These are phyloP conservation scores for Meghimatium bilineatum DNA, from an alignment of 2,888 invertebrate genomes.

Conservation along the genomic window DNA sequence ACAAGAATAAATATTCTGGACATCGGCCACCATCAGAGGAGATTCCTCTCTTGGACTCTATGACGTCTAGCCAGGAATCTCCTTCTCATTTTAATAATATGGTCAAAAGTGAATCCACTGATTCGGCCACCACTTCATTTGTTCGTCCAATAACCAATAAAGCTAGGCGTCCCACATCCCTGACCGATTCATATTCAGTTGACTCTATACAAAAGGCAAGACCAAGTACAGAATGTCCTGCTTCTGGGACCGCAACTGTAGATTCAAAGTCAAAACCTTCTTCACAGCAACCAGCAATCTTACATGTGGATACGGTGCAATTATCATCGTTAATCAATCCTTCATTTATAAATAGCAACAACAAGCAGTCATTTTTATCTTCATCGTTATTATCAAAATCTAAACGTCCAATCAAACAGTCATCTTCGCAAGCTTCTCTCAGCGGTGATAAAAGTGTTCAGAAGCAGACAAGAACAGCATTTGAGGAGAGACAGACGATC, in stretches of 20 bases:
- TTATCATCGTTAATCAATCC: constrained; percentile 47
- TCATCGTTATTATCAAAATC: neutral
- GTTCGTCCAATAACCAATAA: constrained; percentile 57
- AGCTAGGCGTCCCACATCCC: constrained; percentile 65
- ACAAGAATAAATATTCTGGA: constrained; percentile 34
- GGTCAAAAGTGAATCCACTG: constrained; percentile 33
- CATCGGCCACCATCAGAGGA: constrained; percentile 47
- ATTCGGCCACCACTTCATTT: constrained; percentile 61
- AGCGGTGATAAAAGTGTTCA: constrained; percentile 33
- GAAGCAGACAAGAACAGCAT: constrained; percentile 42
- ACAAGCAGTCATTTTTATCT: constrained; percentile 8
- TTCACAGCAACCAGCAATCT: neutral
- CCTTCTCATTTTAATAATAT: constrained; percentile 32
- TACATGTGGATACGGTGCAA: constrained; percentile 10
- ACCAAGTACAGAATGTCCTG: neutral
- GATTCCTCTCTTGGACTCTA: constrained; percentile 51
- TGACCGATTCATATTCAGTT: constrained; percentile 61
- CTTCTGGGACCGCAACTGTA: neutral
- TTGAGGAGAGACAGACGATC: constrained; percentile 62
- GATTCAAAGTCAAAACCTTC: neutral
- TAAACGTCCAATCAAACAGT: constrained; percentile 5
- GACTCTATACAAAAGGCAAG: constrained; percentile 4
- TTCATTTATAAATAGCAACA: constrained; percentile 24
- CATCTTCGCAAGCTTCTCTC: constrained; percentile 16
- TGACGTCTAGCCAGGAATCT: constrained; percentile 46